Base-by-base conservation (phyloP, 1,140 invertebrate species). In the Drosophila sp. region DNA sequence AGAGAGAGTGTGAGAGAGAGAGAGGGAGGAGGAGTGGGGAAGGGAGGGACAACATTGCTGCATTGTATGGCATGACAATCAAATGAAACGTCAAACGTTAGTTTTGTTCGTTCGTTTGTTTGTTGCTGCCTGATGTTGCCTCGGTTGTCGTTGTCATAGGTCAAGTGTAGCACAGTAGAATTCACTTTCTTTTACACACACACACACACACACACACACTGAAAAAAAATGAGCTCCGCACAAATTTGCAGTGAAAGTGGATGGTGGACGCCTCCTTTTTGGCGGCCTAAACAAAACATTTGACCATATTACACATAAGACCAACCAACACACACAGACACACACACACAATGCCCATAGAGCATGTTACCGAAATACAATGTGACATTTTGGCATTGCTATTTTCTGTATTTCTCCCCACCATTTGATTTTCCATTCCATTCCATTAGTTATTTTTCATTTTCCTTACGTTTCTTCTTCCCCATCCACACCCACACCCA, bases 161-260 rank as follows among this genome's bases (percentile, higher is more conserved):
- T 89, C 84, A 89, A 89, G 84, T 89, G 84, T 87, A 84, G 84
- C 84, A 83, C 70, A 89, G 84, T 89, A 89, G 84, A 89, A 89
- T 89, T 89, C 84, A 89, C 84, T 89, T 89, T 89, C 84, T 84
- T 80, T 89, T 71, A 57, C 70, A 66, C 66, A 72, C 70, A 64
- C 40, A 58, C 68, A 69, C 62, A 79, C 66, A 73, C 27, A 41
- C 25, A 38, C 35, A 17, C 58, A 50, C 25, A 50, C 25, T 50
- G 8, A 6, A 60, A 6, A 40, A 58, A 60, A 57, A 70, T 30
- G 33, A 23, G 56, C 57, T 44, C 33, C 58, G 30, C 47, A 63
- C 66, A 82, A 86, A 72, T 86, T 82, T 79, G 69, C 75, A 86
- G 82, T 87, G 82, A 86, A 86, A 86, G 82, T 87, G 82, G 62